phyloP scores from a whole-genome alignment of 1,140 invertebrate species.

The Listronotus oregonensis region DNA sequence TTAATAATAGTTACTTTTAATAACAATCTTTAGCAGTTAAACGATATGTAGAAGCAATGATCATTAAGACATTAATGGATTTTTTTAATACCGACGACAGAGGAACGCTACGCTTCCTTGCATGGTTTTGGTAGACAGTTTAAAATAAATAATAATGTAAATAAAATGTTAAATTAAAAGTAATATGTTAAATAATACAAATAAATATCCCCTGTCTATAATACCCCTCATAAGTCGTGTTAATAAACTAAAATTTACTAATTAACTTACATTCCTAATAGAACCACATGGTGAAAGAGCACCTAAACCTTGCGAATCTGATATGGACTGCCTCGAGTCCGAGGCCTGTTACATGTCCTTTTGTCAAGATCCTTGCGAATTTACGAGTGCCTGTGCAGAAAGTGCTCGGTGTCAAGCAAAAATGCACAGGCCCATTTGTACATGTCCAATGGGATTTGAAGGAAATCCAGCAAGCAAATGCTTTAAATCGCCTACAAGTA shows the following conservation, averaged over 20 bases:
- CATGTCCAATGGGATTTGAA: conserved; percentile 72
- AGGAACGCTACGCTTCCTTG: conserved; percentile 10
- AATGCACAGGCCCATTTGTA: conserved; percentile 78
- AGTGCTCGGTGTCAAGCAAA: conserved; percentile 73
- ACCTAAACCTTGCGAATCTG: conserved; percentile 72
- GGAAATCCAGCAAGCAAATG: conserved; percentile 77
- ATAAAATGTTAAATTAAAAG: conserved; percentile 16
- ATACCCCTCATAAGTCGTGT: conserved; percentile 6
- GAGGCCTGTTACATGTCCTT: conserved; percentile 76
- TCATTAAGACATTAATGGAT: neutral
- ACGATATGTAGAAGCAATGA: too few species aligned
- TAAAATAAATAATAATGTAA: conserved; percentile 19
- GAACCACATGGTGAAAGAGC: conserved; percentile 69
- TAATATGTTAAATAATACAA: conserved; percentile 18
- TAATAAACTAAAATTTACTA: conserved; percentile 37
- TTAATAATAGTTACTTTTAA: too few species aligned
- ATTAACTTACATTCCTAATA: conserved; percentile 53
- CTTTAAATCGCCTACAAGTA: conserved; percentile 72
- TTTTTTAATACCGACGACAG: neutral
- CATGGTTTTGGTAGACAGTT: conserved; percentile 25
- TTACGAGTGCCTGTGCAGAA: conserved; percentile 73
- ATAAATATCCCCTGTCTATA: conserved; percentile 5
- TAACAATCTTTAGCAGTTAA: too few species aligned
- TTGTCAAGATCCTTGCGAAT: conserved; percentile 75
- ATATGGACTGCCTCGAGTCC: conserved; percentile 74